Evolutionary conservation across 2,113 vertebrate genomes (phyloP), one percentile per base, ranked within the genome.

Genomic region (Cyprinus carpio): DNA sequence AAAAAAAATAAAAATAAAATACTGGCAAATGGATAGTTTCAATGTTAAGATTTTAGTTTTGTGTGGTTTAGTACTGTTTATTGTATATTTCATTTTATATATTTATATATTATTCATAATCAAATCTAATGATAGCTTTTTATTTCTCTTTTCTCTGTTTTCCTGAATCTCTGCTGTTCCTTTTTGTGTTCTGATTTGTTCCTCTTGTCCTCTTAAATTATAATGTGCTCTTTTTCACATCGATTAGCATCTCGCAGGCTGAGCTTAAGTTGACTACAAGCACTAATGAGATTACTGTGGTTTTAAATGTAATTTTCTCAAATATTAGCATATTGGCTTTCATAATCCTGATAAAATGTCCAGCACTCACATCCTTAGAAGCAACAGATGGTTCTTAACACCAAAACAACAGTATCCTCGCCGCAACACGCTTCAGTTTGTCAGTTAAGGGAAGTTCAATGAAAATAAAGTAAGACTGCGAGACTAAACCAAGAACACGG

Each of bases 241-340:
- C 12, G 76, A 79, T 79, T 25, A 60, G 6, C 56, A 79, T 79
- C 76, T 62, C 20, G 13, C 13, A 25, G 20, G 13, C 31, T 37
- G 54, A 37, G 54, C 54, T 40, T 60, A 12, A 25, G 31, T 60
- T 56, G 71, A 43, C 13, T 43, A n/a, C 13, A 87, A 58, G 82
- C 18, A 67, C 29, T 83, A 87, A 72, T 79, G 64, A 86, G 88
- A 81, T 81, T 79, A 78, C n/a, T 9, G 34, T 60, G 31, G 54
- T 79, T 81, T 46, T 29, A 29, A 81, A 64, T 81, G 6, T 25
- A 65, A 23, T 81, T 81, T 79, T 34, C 60, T 12, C 60, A 65
- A 81, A 49, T 81, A 81, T 81, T 18, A 49, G 31, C 60, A 29
- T 27, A 27, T 29, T 46, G 25, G n/a, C 60, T 64, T 7, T 65